A percentile compares a stretch with the other conserved stretches of the same genome.
phyloP scores from a whole-genome alignment of 2,797 vertebrate genomes.

The Ctenosaura bakeri region DNA sequence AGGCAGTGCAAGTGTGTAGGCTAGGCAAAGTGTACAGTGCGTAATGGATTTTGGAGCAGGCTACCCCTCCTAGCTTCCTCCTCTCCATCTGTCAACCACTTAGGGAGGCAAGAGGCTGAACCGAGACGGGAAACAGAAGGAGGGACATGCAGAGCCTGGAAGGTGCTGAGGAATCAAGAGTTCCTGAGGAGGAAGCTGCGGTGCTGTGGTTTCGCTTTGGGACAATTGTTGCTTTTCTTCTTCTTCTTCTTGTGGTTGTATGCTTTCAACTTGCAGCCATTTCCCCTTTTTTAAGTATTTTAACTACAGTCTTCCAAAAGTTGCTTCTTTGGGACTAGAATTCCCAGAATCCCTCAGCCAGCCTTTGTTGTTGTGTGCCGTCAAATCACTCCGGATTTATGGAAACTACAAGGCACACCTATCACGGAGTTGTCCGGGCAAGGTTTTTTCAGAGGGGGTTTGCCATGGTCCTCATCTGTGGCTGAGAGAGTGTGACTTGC shows the following conservation, averaged over 20 bases:
- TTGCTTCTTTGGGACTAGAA: background rate
- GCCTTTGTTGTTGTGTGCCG: background rate
- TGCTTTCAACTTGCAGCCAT: too few species aligned
- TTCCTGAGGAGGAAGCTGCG: too few species aligned
- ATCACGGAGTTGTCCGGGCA: too few species aligned
- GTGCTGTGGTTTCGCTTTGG: background rate
- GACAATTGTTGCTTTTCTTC: too few species aligned
- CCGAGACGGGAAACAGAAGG: constrained; percentile 15
- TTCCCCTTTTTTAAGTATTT: too few species aligned
- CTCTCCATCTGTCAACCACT: constrained; percentile 78
- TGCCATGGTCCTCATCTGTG: too few species aligned
- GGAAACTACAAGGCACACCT: too few species aligned
- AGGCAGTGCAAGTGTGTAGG: constrained; percentile 51
- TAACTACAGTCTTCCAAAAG: background rate
- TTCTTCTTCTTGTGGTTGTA: too few species aligned
- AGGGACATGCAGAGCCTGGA: background rate
- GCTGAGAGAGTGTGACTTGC: too few species aligned
- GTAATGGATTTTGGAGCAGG: constrained; percentile 38
- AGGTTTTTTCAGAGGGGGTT: too few species aligned
- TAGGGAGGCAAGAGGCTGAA: background rate
- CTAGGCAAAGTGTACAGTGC: constrained; percentile 49
- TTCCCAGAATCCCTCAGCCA: background rate
- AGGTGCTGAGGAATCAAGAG: background rate
- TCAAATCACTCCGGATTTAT: too few species aligned
- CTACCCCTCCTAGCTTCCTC: constrained; percentile 75